These are phyloP conservation scores for Acanthopleura granulata DNA, from an alignment of 2,888 invertebrate species.

Conservation along the genomic window DNA sequence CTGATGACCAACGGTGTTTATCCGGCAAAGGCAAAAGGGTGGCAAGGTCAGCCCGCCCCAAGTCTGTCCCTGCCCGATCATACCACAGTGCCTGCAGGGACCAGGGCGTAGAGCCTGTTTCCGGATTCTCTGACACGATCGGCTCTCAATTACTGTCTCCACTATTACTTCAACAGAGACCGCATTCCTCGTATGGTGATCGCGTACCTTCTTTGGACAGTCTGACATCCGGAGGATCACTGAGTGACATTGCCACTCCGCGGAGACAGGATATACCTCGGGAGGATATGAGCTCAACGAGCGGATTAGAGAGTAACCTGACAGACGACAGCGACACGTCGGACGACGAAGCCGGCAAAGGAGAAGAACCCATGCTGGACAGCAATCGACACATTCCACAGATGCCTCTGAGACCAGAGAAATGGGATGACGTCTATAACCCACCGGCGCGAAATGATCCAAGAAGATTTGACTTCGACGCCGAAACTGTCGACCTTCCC, in stretches of 20 bases:
- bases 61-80: constrained; percentile 42
- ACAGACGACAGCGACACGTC: constrained; percentile 37
- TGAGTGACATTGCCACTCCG: constrained; percentile 20
- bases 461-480: constrained; percentile 59
- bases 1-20: no score
- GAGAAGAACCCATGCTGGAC: constrained; percentile 45
- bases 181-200: constrained; percentile 27
- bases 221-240: not conserved
- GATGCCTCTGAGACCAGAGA: constrained; percentile 55
- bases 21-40: not conserved
- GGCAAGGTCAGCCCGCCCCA: constrained; percentile 31
- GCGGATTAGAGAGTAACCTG: constrained; percentile 48
- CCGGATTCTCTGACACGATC: constrained; percentile 47
- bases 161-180: constrained; percentile 32
- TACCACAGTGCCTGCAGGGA: constrained; percentile 34
- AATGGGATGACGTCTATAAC: constrained; percentile 53
- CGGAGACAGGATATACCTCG: constrained; percentile 30
- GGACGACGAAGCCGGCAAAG: constrained; percentile 42
- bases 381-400: constrained; percentile 40
- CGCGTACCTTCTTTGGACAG: constrained; percentile 10
- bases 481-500: constrained; percentile 47
- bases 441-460: constrained; percentile 53
- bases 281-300: constrained; percentile 43
- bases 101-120: constrained; percentile 38
- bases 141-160: constrained; percentile 44